Percentiles rank a stretch among this genome's conserved stretches.
Evolutionary conservation across 2,888 invertebrate genomes (phyloP).

Genomic region (Idaea aversata): DNA sequence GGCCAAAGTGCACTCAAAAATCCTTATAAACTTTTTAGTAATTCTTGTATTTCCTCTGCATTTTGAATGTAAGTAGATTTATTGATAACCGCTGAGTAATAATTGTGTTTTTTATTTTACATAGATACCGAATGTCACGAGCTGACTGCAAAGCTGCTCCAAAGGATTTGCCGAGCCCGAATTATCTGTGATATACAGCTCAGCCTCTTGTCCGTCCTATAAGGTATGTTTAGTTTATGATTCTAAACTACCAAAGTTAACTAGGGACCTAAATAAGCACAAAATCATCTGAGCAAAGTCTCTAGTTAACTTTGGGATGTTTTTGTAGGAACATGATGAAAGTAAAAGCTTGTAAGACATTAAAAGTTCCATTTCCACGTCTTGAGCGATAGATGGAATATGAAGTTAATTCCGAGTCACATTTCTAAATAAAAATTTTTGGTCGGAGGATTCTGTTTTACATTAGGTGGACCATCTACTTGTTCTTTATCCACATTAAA

Average conservation of each 20-base stretch:
- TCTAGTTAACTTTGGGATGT: no score
- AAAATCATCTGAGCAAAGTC: no score
- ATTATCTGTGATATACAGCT: conserved; percentile 82
- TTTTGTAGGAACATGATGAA: no score
- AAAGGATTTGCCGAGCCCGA: conserved; percentile 78
- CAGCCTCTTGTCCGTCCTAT: conserved; percentile 81
- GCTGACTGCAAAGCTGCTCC: conserved; percentile 76
- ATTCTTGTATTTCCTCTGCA: neutral
- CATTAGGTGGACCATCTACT: no score
- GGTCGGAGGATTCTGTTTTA: no score
- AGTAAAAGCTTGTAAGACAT: no score
- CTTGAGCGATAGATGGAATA: no score
- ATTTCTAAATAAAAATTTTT: no score
- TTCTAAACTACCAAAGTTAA: neutral
- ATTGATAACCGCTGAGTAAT: conserved; percentile 6
- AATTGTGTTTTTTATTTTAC: conserved; percentile 35
- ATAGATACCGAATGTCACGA: conserved; percentile 71
- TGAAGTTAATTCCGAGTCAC: no score
- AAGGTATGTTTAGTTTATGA: conserved; percentile 51
- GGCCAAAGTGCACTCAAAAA: neutral
- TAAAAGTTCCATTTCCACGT: no score
- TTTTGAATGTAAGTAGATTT: neutral
- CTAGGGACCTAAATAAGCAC: no score
- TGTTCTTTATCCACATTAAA: no score
- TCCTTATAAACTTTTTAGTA: neutral